Conservation (phyloP, 2,113 vertebrate species). For the Ahaetulla prasina region DNA sequence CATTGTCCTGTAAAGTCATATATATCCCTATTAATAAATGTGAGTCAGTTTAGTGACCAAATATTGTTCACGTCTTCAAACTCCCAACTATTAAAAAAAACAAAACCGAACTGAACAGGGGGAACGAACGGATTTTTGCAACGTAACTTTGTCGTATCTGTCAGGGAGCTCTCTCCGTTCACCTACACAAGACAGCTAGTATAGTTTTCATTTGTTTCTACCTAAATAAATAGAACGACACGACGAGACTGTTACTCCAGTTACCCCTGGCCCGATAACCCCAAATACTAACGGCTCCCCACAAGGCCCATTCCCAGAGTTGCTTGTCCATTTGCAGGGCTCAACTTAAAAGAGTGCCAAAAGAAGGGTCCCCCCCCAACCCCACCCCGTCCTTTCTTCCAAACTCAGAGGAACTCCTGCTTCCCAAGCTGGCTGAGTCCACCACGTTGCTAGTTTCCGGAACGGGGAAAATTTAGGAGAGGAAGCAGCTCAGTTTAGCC, state of each 20-base stretch:
- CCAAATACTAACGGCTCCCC: neutral
- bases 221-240: neutral
- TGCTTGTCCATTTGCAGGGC: neutral
- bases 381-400: too few species aligned
- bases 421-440: neutral
- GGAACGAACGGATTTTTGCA: neutral
- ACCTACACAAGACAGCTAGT: too few species aligned
- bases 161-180: too few species aligned
- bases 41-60: neutral
- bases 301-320: neutral
- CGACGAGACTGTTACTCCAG: neutral
- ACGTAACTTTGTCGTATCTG: neutral
- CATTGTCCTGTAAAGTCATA: neutral
- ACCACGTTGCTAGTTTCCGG: fast-evolving
- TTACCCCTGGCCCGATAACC: fast-evolving
- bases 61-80: neutral
- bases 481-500: neutral
- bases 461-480: neutral
- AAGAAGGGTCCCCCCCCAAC: fast-evolving
- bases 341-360: neutral
- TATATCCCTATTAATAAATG: neutral
- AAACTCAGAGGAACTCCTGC: fast-evolving
- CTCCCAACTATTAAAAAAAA: neutral
- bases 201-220: neutral
- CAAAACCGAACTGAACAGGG: neutral